Evolutionary conservation across 1,140 invertebrate species (phyloP).

Genomic region (Ceratina japonica): DNA sequence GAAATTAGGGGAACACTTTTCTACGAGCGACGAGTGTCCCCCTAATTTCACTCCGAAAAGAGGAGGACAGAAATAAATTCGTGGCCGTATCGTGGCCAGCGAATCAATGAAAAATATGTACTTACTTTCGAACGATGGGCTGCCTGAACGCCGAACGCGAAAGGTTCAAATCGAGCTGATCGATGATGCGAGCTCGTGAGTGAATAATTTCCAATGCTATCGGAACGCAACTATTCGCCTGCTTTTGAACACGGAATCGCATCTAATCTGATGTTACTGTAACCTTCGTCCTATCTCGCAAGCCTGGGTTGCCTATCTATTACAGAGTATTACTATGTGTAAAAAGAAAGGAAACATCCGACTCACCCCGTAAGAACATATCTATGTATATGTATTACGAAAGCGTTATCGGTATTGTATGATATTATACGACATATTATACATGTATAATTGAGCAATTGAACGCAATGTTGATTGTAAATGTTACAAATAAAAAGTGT

Average conservation of each 20-base stretch:
- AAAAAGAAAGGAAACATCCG: conserved; percentile 34
- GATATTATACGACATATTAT: conserved; percentile 74
- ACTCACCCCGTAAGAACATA: conserved; percentile 51
- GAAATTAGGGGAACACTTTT: conserved; percentile 11
- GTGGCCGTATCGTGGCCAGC: neutral
- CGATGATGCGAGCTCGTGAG: neutral
- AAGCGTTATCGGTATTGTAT: conserved; percentile 73
- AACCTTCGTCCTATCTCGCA: conserved; percentile 45
- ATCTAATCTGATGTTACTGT: conserved; percentile 44
- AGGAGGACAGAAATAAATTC: neutral
- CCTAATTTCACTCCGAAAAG: neutral
- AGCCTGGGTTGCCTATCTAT: conserved; percentile 53
- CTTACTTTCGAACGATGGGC: conserved; percentile 14
- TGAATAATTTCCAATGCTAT: conserved; percentile 5
- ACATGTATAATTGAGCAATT: conserved; percentile 75
- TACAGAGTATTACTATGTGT: conserved; percentile 60
- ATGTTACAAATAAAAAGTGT: conserved; percentile 79
- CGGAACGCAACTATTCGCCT: conserved; percentile 32
- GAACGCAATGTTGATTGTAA: conserved; percentile 78
- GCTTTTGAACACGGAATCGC: conserved; percentile 42
- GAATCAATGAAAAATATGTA: neutral
- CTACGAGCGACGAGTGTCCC: neutral
- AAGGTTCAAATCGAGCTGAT: neutral
- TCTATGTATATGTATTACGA: conserved; percentile 69
- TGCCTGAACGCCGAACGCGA: conserved; percentile 46